Evolutionary conservation across 2,888 invertebrate species (phyloP).

Genomic region (Leucophora obtusa): DNA sequence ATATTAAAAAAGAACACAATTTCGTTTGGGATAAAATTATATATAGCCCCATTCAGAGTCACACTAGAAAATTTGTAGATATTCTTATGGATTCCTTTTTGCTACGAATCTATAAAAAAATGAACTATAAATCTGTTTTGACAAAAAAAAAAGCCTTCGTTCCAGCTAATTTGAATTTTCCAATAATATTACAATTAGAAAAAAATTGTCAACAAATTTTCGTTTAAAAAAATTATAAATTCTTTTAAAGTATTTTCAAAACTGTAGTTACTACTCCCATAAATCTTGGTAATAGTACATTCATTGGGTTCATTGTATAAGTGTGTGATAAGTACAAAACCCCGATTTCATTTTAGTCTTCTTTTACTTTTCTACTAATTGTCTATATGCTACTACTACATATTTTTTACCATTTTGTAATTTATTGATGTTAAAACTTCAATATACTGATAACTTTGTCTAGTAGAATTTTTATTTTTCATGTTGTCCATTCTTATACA

Average conservation of each 20-base stretch:
- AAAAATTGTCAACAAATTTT: neutral
- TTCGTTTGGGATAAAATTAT: no score
- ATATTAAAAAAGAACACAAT: no score
- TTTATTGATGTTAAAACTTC: constrained; percentile 52
- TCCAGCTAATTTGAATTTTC: no score
- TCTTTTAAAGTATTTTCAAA: neutral
- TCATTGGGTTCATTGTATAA: neutral
- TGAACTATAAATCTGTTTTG: no score
- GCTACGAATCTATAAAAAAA: no score
- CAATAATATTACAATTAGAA: no score
- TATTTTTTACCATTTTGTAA: constrained; percentile 27
- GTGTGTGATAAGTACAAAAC: constrained; percentile 7
- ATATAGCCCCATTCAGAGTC: no score
- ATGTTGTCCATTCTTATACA: neutral
- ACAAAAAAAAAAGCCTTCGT: no score
- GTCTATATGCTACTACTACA: constrained; percentile 14
- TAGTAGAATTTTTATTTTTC: constrained; percentile 3
- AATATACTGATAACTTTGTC: constrained; percentile 48
- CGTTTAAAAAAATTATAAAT: neutral
- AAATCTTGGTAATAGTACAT: constrained; percentile 17
- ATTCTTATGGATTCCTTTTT: no score
- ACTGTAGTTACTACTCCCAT: constrained; percentile 14
- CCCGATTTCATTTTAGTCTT: neutral
- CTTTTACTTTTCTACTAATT: constrained; percentile 19
- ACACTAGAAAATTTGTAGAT: no score